Evolutionary conservation across 2,888 invertebrate species (phyloP).

Genomic region (Aphidius colemani): DNA sequence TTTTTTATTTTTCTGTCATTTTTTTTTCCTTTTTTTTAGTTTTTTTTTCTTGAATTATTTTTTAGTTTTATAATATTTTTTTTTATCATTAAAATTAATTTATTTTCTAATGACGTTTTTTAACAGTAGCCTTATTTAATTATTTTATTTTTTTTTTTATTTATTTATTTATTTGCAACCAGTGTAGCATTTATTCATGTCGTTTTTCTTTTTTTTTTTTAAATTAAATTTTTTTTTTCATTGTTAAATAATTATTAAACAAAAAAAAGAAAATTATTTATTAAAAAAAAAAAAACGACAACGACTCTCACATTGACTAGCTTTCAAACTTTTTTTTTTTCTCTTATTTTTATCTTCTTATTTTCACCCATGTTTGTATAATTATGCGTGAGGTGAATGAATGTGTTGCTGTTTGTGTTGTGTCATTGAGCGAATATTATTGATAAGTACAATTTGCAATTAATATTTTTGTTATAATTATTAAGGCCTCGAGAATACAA

Average conservation of each 20-base stretch:
- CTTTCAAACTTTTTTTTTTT: conserved; percentile 45
- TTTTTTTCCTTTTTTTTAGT: conserved; percentile 23
- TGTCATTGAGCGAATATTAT: conserved; percentile 18
- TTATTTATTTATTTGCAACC: conserved; percentile 19
- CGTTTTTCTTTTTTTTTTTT: no score
- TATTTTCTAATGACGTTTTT: no score
- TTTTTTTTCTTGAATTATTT: conserved; percentile 20
- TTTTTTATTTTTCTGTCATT: conserved; percentile 32
- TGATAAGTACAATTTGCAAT: not conserved
- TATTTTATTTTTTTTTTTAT: conserved; percentile 25
- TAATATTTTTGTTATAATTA: not conserved
- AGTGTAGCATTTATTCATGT: no score
- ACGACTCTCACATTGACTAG: conserved; percentile 50
- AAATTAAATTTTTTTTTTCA: no score
- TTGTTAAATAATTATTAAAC: not conserved
- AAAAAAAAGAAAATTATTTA: not conserved
- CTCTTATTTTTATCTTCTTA: not conserved
- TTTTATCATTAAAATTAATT: conserved; percentile 8
- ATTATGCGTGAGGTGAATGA: not conserved
- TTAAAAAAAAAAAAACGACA: not conserved
- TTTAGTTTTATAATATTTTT: conserved; percentile 22
- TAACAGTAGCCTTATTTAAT: not conserved
- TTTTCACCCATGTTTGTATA: not conserved
- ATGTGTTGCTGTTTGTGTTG: not conserved
- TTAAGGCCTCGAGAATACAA: conserved; percentile 22